Evolutionary conservation across 2,888 invertebrate species (phyloP), one percentile per base, ranked within the genome.

Genomic region (Liodrosophila aerea): DNA sequence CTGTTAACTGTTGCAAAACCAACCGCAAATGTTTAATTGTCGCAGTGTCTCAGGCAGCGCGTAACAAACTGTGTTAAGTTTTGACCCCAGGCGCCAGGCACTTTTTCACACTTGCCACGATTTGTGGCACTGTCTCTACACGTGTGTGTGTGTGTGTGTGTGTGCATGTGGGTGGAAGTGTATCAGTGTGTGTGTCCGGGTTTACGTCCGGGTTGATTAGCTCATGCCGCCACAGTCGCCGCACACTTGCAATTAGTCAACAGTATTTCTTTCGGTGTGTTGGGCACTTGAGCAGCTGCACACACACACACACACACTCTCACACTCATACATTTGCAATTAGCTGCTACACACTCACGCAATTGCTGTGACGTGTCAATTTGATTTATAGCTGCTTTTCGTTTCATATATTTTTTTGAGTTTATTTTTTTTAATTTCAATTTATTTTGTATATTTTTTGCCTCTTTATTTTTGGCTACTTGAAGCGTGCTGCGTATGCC

Each of bases 51-150:
- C 36, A 31, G 53, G 63, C 59, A 39, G 34, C 50, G n/a, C 47
- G 44, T 51, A 66, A 61, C 72, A 77, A 87, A 87, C 84, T 85
- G 86, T 88, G 87, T 87, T 88, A 87, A 87, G 87, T 83, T 87
- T 68, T 84, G 85, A 84, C 87, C 85, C 73, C 56, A 73, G 85
- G 86, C 69, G 37, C 18, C 53, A 4, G 31, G 36, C 33, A 31
- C 56, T 56, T 46, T 68, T 68, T 43, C 29, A 22, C 13, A 16
- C 46, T 53, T 46, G 47, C 54, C 46, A 50, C 64, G 43, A 51
- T 57, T 11, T 50, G 31, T 41, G 13, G 15, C 15, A 22, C 16
- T 37, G 46, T 40, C 41, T 39, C 22, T 27, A 12, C 3, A 15
- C 27, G 37, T 39, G 39, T 31, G n/a, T 11, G 44, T 53, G 41